A percentile compares a stretch with the other conserved stretches of the same genome.
Conservation (phyloP, 2,888 invertebrate genomes). For the Chironomus tentans region DNA sequence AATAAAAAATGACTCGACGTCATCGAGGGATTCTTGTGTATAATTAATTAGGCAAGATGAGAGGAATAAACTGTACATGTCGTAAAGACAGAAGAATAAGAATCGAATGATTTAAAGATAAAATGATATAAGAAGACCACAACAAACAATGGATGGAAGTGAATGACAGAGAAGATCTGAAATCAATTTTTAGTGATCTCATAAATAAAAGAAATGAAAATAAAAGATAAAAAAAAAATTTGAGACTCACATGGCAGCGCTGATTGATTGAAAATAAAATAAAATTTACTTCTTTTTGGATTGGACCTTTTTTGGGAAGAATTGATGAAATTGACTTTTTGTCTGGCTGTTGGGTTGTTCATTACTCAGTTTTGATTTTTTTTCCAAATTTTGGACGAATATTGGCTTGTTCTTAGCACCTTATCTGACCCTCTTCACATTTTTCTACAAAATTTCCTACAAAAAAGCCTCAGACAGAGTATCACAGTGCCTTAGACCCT, state of each 20-base stretch:
- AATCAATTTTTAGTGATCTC: not conserved
- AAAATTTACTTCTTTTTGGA: not conserved
- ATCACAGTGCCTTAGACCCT: no score
- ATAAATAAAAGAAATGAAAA: not conserved
- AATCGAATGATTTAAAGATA: not conserved
- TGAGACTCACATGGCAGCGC: not conserved
- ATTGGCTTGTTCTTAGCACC: no score
- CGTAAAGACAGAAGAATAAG: not conserved
- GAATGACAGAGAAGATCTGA: not conserved
- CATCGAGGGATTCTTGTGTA: not conserved
- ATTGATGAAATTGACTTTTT: no score
- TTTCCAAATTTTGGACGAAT: no score
- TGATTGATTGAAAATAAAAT: constrained; percentile 4
- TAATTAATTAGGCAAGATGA: not conserved
- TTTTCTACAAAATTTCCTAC: no score
- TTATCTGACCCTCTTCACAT: no score
- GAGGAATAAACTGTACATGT: not conserved
- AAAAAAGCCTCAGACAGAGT: no score
- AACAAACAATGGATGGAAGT: not conserved
- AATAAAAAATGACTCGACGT: not conserved
- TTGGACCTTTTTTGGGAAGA: not conserved
- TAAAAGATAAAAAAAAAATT: not conserved
- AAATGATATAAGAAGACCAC: not conserved
- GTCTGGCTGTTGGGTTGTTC: no score
- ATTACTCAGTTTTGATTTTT: no score